Conservation (phyloP, 2,797 vertebrate species). For the Perodicticus potto region DNA sequence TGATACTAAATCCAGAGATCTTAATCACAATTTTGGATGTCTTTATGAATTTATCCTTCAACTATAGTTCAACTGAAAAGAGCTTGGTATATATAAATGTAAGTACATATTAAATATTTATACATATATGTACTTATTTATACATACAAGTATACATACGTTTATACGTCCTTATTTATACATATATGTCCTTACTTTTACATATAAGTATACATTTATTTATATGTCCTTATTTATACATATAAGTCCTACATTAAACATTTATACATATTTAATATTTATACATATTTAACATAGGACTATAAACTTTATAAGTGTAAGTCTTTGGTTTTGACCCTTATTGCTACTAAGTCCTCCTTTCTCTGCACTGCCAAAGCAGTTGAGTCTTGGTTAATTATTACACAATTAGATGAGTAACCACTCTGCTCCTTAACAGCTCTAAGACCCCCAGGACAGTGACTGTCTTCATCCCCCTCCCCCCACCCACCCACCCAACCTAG, state of each 20-base stretch:
- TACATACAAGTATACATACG: too few species aligned
- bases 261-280: background rate
- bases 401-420: background rate
- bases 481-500: background rate
- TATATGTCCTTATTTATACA: too few species aligned
- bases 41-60: background rate
- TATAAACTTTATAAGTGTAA: background rate
- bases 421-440: background rate
- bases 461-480: background rate
- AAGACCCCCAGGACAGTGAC: background rate
- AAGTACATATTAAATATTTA: background rate
- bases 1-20: slow-evolving; percentile 20
- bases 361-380: background rate
- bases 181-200: too few species aligned
- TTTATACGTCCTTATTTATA: too few species aligned
- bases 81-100: background rate
- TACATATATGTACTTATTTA: too few species aligned
- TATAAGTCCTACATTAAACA: background rate
- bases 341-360: background rate
- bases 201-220: too few species aligned
- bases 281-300: background rate
- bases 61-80: background rate
- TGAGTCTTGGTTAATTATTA: background rate
- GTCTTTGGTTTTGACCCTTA: background rate
- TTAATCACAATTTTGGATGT: background rate